These are phyloP conservation scores for Garra rufa DNA, from an alignment of 2,113 vertebrate species.

Conservation along the genomic window DNA sequence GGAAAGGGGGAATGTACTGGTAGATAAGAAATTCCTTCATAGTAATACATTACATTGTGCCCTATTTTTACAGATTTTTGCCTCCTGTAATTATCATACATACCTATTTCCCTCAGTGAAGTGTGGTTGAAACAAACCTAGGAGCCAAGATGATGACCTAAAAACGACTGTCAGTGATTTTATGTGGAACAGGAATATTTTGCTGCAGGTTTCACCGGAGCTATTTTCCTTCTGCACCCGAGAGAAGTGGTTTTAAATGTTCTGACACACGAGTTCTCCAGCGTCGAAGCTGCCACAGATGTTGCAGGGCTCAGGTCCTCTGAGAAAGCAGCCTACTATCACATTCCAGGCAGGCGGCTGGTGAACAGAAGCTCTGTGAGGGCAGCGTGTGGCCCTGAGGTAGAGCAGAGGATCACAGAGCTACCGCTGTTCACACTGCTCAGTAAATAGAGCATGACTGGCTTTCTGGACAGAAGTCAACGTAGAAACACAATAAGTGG, in stretches of 20 bases:
- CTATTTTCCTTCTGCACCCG: conserved; percentile 6
- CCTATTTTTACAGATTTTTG: background rate
- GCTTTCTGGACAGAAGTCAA: conserved; percentile 38
- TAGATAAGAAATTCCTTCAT: no score
- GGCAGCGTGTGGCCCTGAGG: conserved; percentile 43
- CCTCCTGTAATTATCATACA: conserved; percentile 21
- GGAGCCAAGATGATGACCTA: background rate
- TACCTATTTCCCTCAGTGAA: conserved; percentile 32
- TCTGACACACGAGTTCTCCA: conserved; percentile 49
- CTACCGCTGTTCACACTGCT: conserved; percentile 25
- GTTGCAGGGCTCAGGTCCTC: conserved; percentile 38
- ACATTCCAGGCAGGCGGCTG: conserved; percentile 46
- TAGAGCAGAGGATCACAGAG: conserved; percentile 27
- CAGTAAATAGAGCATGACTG: conserved; percentile 44
- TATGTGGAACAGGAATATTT: conserved; percentile 10
- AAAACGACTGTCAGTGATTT: conserved; percentile 36
- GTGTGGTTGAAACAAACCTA: conserved; percentile 40
- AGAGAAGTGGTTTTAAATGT: conserved; percentile 47
- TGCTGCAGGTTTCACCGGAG: conserved; percentile 1
- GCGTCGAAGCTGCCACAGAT: conserved; percentile 35
- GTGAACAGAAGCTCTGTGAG: conserved; percentile 27
- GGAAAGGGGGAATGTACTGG: no score
- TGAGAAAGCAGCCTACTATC: conserved; percentile 36
- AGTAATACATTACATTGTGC: no score
- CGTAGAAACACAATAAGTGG: conserved; percentile 27